phyloP scores from a whole-genome alignment of 2,113 vertebrate species.

The Vimba vimba region DNA sequence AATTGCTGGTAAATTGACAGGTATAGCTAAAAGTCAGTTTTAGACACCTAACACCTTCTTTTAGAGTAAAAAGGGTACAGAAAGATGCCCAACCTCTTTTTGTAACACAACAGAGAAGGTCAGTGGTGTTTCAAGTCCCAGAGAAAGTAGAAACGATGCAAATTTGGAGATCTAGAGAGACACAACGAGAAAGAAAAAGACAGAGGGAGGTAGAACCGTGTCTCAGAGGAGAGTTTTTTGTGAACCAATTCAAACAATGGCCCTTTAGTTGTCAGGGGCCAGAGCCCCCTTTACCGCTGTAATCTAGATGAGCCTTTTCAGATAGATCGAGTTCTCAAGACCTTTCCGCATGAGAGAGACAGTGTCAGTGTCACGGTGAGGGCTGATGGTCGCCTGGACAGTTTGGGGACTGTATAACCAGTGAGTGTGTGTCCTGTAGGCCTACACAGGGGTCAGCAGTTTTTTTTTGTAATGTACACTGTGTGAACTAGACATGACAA shows the following conservation, averaged over 20 bases:
- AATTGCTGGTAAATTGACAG: background rate
- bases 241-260: slow-evolving; percentile 78
- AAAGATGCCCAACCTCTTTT: background rate
- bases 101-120: slow-evolving; percentile 44
- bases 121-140: slow-evolving; percentile 47
- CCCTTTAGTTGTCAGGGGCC: slow-evolving; percentile 68
- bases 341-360: slow-evolving; percentile 46
- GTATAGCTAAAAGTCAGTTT: background rate
- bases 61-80: background rate
- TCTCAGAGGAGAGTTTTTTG: slow-evolving; percentile 71
- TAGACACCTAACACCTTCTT: background rate
- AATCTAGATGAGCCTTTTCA: slow-evolving; percentile 75
- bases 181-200: slow-evolving; percentile 11
- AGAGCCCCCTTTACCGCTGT: slow-evolving; percentile 64
- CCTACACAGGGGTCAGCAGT: slow-evolving; percentile 19
- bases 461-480: slow-evolving; percentile 38
- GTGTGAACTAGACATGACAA: slow-evolving; percentile 57
- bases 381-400: slow-evolving; percentile 32
- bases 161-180: slow-evolving; percentile 53
- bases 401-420: slow-evolving; percentile 4
- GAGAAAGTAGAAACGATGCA: slow-evolving; percentile 51
- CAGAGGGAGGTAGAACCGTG: slow-evolving; percentile 56
- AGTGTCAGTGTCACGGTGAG: slow-evolving; percentile 22
- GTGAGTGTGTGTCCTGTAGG: slow-evolving; percentile 23
- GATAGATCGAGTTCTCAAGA: slow-evolving; percentile 66